Percentiles rank a stretch among this genome's conserved stretches.
Evolutionary conservation across 1,140 invertebrate species (phyloP).

Genomic region (Drosophila sproati): DNA sequence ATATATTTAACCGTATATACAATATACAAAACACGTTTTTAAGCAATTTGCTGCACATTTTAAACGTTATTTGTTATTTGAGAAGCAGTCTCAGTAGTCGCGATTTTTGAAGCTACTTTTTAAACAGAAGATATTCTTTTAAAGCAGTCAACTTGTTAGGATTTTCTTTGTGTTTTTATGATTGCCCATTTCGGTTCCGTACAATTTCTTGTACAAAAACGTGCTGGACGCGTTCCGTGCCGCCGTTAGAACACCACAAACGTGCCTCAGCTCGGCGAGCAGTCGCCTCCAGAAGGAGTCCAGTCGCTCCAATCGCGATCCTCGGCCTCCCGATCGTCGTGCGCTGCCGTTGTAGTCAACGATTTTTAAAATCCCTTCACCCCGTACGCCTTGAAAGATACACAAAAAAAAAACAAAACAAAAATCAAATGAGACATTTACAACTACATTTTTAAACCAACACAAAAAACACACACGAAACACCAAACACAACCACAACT

Average conservation of each 20-base stretch:
- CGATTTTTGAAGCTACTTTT: conserved; percentile 62
- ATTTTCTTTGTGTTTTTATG: conserved; percentile 53
- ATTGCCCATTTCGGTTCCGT: conserved; percentile 68
- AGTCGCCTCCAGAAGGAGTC: conserved; percentile 41
- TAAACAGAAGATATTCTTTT: conserved; percentile 16
- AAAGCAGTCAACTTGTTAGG: conserved; percentile 50
- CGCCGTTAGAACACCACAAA: conserved; percentile 78
- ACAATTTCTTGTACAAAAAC: conserved; percentile 81
- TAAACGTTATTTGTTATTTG: conserved; percentile 67
- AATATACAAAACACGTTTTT: conserved; percentile 44
- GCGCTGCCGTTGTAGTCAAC: conserved; percentile 74
- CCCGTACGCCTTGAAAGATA: conserved; percentile 62
- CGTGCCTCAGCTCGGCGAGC: conserved; percentile 80
- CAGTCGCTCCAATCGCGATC: conserved; percentile 2
- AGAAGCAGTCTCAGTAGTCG: conserved; percentile 56
- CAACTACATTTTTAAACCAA: conserved; percentile 24
- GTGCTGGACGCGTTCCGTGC: conserved; percentile 48
- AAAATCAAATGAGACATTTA: conserved; percentile 16
- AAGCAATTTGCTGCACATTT: conserved; percentile 46
- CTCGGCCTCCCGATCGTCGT: conserved; percentile 34
- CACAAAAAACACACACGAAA: conserved; percentile 33
- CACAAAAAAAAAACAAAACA: conserved; percentile 24
- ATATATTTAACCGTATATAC: conserved; percentile 53
- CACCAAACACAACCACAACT: conserved; percentile 25
- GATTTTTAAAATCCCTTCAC: conserved; percentile 78